These are phyloP conservation scores for Distichodus sexfasciatus DNA, from an alignment of 2,797 vertebrate genomes.

Conservation along the genomic window DNA sequence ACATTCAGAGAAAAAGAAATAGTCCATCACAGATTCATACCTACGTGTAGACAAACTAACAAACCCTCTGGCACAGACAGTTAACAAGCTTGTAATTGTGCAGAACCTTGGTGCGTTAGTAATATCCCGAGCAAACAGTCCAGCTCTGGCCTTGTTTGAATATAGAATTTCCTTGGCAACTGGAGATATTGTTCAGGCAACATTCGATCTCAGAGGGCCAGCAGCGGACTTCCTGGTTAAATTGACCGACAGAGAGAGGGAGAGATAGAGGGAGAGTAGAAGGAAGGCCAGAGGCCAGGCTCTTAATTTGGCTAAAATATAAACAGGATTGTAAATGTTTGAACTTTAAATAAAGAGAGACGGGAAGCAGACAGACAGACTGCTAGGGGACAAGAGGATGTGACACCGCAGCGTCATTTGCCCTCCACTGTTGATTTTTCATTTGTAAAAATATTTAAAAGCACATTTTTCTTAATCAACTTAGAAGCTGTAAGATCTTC, in stretches of 20 bases:
- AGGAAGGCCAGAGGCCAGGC: slow-evolving; percentile 50
- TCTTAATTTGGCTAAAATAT: slow-evolving; percentile 52
- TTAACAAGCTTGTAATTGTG: slow-evolving; percentile 6
- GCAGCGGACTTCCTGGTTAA: slow-evolving; percentile 54
- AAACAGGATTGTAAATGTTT: slow-evolving; percentile 60
- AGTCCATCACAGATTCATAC: neutral
- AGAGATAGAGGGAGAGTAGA: slow-evolving; percentile 1
- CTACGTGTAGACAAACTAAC: neutral
- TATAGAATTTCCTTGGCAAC: slow-evolving; percentile 66
- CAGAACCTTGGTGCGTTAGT: slow-evolving; percentile 59
- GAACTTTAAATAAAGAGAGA: slow-evolving; percentile 27
- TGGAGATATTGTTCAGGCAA: slow-evolving; percentile 55
- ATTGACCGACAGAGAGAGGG: slow-evolving; percentile 29
- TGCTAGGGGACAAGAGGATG: neutral
- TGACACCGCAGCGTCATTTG: no score
- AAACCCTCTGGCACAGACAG: slow-evolving; percentile 3
- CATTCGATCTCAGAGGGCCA: slow-evolving; percentile 51
- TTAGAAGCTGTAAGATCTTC: no score
- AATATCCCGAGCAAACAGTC: slow-evolving; percentile 64
- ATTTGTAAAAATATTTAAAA: no score
- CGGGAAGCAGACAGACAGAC: slow-evolving; percentile 5
- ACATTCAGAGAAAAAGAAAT: no score
- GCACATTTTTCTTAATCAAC: no score
- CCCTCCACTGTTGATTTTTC: no score
- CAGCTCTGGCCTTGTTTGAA: slow-evolving; percentile 58